Base-by-base conservation (phyloP, 2,888 invertebrate species). In the Strigamia crassipes region DNA sequence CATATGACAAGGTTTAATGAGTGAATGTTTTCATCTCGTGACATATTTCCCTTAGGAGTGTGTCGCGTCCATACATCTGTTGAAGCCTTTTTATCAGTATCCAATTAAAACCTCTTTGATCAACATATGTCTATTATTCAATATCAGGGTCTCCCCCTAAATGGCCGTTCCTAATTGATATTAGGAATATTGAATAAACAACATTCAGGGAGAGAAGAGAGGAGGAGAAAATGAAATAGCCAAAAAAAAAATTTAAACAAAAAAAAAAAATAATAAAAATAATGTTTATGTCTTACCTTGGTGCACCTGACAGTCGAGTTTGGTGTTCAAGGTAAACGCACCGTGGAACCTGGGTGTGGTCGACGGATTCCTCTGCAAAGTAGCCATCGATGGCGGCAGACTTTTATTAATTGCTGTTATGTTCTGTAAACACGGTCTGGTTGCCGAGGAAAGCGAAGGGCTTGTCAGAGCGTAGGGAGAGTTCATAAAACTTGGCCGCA, bases 351-450 rank as follows among this genome's bases (percentile, higher is more conserved):
- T 31, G 34, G 81, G 81, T n/a, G 81, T 34, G 38, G 41, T 21
- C 23, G 73, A 41, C 73, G 66, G 41, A 42, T 80, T 80, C 80
- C 80, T 80, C 86, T 89, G 86, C 90, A 89, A 85, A 87, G 3
- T 88, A 88, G 81, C 38, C 92, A 92, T 85, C 90, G 86, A 31
- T 9, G 41, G 15, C 15, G 77, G 73, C 23, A 66, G 42, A 38
- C 81, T 41, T 38, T 66, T 77, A 41, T 66, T 81, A 27, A 21
- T 41, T 21, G 41, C n/a, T 15, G 80, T 31, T 15, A 80, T 31
- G 56, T 31, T 61, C 80, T 80, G 80, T 27, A 80, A 27, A 56
- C 80, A 80, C 21, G 81, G 77, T 34, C 73, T 21, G 15, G 34
- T 41, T 5, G 38, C 41, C 18, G 81, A 34, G 8, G 80, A 80